Evolutionary conservation across 30 jellyfish, hydroid and myxozoan species (phyloP).

Genomic region (Clytia hemisphaerica): DNA sequence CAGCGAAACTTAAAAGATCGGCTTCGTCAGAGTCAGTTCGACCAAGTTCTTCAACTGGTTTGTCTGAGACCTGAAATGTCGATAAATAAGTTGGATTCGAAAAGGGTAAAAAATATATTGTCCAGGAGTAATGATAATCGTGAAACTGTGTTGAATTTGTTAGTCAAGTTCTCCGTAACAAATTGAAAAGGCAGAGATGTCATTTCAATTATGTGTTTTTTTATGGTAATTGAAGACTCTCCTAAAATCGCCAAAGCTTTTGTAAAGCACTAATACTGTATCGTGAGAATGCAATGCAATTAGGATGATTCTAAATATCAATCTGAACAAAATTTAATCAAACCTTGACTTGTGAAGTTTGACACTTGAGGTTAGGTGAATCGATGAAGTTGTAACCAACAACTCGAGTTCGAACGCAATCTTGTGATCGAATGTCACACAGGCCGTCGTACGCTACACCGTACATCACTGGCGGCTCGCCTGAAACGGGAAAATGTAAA

Average conservation of each 20-base stretch:
- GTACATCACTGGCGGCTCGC: conserved; percentile 40
- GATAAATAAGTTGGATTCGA: too few species aligned
- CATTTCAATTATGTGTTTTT: too few species aligned
- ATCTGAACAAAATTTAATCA: not conserved
- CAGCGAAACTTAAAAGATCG: conserved; percentile 65
- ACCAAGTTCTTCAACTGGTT: conserved; percentile 7
- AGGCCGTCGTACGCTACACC: conserved; percentile 38
- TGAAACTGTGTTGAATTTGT: not conserved
- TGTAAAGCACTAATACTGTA: not conserved
- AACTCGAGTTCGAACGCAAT: conserved; percentile 58
- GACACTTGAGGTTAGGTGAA: conserved; percentile 38
- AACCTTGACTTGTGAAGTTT: conserved; percentile 49
- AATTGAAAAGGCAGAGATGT: not conserved
- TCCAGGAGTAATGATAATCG: not conserved
- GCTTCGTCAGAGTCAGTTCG: conserved; percentile 20
- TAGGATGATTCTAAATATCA: too few species aligned
- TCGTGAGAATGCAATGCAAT: too few species aligned
- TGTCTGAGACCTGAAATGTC: conserved; percentile 14
- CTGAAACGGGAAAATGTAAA: not conserved
- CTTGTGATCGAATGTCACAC: conserved; percentile 71
- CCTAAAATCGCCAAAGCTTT: not conserved
- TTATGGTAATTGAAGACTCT: too few species aligned
- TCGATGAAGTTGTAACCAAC: conserved; percentile 67
- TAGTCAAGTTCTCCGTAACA: not conserved
- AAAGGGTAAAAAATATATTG: not conserved